A percentile compares a stretch with the other conserved stretches of the same genome.
These are phyloP conservation scores for Rhogogaster chlorosoma DNA, from an alignment of 2,888 invertebrate genomes.

Conservation along the genomic window DNA sequence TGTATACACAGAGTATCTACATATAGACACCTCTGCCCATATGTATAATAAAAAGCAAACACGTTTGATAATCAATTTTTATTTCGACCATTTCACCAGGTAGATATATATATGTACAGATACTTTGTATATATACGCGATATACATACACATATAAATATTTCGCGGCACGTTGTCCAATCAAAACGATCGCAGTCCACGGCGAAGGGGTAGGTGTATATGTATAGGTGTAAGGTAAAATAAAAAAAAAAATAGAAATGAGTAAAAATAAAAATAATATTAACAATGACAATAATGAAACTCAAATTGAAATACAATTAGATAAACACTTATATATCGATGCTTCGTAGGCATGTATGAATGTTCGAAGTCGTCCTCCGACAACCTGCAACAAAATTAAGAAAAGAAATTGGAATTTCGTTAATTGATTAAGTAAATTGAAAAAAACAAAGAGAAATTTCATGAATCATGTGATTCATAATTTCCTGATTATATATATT, in stretches of 20 bases:
- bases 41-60: conserved; percentile 57
- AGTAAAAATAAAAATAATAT: not conserved
- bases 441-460: too few relatives aligned
- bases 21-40: not conserved
- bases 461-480: too few relatives aligned
- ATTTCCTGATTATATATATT: too few relatives aligned
- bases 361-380: too few relatives aligned
- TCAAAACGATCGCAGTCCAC: not conserved
- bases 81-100: conserved; percentile 51
- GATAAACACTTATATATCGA: not conserved
- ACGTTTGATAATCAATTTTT: conserved; percentile 59
- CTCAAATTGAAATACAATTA: not conserved
- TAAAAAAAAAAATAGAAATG: too few relatives aligned
- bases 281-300: too few relatives aligned
- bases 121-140: not conserved
- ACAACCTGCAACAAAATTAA: too few relatives aligned
- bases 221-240: too few relatives aligned
- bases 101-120: not conserved
- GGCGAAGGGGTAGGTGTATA: not conserved
- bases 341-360: too few relatives aligned
- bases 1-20: not conserved
- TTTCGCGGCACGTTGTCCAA: not conserved
- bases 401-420: too few relatives aligned
- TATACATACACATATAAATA: not conserved
- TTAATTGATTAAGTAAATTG: too few relatives aligned